phyloP scores from a whole-genome alignment of 2,113 vertebrate genomes.

The Tympanuchus pallidicinctus region DNA sequence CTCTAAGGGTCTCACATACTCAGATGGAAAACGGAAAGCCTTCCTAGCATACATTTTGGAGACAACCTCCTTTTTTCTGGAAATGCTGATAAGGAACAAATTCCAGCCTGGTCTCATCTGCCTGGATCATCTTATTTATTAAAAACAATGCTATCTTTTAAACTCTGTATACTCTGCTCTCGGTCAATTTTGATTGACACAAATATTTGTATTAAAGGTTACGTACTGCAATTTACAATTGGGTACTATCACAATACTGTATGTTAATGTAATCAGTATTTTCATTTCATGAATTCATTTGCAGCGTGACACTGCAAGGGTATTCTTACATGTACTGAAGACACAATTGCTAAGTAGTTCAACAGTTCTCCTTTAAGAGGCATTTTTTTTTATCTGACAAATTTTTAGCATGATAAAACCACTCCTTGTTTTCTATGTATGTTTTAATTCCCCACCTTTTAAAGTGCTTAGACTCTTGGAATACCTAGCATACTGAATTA shows the following conservation, averaged over 20 bases:
- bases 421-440: conserved; percentile 29
- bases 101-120: conserved; percentile 48
- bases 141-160: conserved; percentile 67
- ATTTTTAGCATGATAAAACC: conserved; percentile 61
- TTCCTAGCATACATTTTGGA: conserved; percentile 48
- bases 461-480: conserved; percentile 64
- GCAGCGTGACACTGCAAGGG: conserved; percentile 68
- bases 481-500: conserved; percentile 57
- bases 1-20: conserved; percentile 32
- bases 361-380: conserved; percentile 65
- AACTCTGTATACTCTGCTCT: conserved; percentile 44
- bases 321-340: conserved; percentile 58
- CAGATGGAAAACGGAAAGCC: conserved; percentile 48
- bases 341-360: conserved; percentile 58
- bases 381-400: conserved; percentile 52
- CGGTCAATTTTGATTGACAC: conserved; percentile 74
- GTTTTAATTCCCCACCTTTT: conserved; percentile 65
- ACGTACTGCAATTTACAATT: conserved; percentile 68
- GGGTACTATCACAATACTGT: conserved; percentile 70
- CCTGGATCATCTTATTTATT: conserved; percentile 51
- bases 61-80: conserved; percentile 64
- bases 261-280: conserved; percentile 78
- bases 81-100: conserved; percentile 69
- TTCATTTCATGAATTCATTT: conserved; percentile 72
- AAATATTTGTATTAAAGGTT: conserved; percentile 77